Evolutionary conservation across 1,140 invertebrate genomes (phyloP).

Genomic region (Penaeus indicus): DNA sequence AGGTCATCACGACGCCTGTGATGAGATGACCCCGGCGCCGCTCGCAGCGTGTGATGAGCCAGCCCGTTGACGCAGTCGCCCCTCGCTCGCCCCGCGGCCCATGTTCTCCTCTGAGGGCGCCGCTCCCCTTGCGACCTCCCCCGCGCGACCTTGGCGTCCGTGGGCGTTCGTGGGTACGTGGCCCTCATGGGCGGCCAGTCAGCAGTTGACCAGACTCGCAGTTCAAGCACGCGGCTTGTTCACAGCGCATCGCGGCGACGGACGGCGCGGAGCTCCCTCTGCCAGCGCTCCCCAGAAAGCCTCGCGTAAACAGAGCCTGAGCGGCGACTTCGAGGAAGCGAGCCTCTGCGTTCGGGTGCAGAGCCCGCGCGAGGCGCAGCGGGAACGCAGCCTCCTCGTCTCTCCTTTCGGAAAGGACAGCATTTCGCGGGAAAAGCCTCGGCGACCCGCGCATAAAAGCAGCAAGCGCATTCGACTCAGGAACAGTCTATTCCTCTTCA

Average conservation of each 20-base stretch:
- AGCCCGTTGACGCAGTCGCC: background rate
- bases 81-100: background rate
- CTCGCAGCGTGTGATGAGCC: background rate
- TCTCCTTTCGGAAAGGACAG: background rate
- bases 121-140: conserved; percentile 30
- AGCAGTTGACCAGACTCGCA: background rate
- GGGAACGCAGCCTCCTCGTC: background rate
- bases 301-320: conserved; percentile 8
- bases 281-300: background rate
- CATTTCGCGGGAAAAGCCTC: background rate
- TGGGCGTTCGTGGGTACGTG: background rate
- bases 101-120: conserved; percentile 24
- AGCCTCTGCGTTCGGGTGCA: background rate
- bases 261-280: background rate
- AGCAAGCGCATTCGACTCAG: background rate
- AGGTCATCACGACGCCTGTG: too few species aligned
- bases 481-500: conserved; percentile 9
- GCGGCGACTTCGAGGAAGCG: background rate
- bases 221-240: background rate
- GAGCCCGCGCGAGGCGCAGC: background rate
- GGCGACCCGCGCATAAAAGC: background rate
- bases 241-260: background rate
- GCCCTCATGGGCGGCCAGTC: background rate
- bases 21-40: background rate
- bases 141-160: conserved; percentile 10